A percentile compares a stretch with the other conserved stretches of the same genome.
Conservation (phyloP, 2,113 vertebrate species). For the Neopipo cinnamomea region DNA sequence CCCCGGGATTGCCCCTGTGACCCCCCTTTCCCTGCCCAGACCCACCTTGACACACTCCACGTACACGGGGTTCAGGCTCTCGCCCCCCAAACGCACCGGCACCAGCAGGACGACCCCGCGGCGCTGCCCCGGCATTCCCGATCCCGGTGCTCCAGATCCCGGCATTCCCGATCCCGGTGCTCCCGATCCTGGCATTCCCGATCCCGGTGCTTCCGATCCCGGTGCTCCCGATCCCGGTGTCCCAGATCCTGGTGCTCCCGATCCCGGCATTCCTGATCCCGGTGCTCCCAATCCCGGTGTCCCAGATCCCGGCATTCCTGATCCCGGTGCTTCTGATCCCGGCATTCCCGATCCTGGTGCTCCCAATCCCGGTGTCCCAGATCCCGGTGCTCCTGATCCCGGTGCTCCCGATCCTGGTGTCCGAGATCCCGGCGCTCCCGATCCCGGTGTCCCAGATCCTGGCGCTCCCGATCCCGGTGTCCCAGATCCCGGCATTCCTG, state of each 20-base stretch:
- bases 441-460: neutral
- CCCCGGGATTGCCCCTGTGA: neutral
- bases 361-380: too few species aligned
- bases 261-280: neutral
- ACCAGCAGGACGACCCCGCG: neutral
- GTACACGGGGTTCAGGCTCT: neutral
- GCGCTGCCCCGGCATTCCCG: neutral
- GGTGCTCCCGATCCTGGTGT: too few species aligned
- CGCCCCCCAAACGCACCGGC: neutral
- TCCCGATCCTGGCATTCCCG: too few species aligned
- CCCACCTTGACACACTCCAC: neutral
- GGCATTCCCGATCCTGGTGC: too few species aligned
- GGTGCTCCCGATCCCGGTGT: neutral
- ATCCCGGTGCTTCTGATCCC: neutral
- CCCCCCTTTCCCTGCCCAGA: neutral
- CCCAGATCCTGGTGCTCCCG: too few species aligned
- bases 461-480: neutral
- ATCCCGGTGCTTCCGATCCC: too few species aligned
- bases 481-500: rapidly evolving
- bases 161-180: too few species aligned
- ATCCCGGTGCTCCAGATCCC: too few species aligned
- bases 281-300: neutral
- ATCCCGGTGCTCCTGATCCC: too few species aligned
- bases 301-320: too few species aligned
- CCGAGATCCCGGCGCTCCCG: too few species aligned